Evolutionary conservation across 1,140 invertebrate species (phyloP).

Genomic region (Achroia grisella): DNA sequence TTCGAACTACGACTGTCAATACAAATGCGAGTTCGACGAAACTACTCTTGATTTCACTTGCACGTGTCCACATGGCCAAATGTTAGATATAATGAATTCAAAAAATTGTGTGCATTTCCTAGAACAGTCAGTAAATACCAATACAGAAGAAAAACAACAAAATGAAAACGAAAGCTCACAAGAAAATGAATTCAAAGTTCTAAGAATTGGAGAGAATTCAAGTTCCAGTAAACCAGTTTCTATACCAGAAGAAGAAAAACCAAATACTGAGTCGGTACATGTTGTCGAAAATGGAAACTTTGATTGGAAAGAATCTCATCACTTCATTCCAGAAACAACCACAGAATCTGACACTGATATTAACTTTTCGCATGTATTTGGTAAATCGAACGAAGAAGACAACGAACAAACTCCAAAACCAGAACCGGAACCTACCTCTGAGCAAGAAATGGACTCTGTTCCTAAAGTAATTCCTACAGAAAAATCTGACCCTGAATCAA

Average conservation of each 20-base stretch:
- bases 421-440: slow-evolving; percentile 25
- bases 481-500: slow-evolving; percentile 6
- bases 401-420: slow-evolving; percentile 21
- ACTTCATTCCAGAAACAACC: slow-evolving; percentile 38
- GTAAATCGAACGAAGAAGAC: slow-evolving; percentile 22
- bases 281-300: slow-evolving; percentile 31
- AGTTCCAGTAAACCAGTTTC: slow-evolving; percentile 18
- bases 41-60: slow-evolving; percentile 77
- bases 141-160: too few relatives aligned
- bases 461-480: slow-evolving; percentile 19
- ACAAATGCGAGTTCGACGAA: slow-evolving; percentile 84
- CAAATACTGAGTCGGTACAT: slow-evolving; percentile 42
- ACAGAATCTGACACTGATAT: slow-evolving; percentile 45
- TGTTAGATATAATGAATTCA: slow-evolving; percentile 50
- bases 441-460: slow-evolving; percentile 17
- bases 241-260: slow-evolving; percentile 34
- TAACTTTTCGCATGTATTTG: slow-evolving; percentile 49
- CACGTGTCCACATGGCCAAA: slow-evolving; percentile 77
- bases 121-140: background rate
- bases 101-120: slow-evolving; percentile 44
- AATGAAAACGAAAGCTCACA: slow-evolving; percentile 9
- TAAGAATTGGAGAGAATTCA: slow-evolving; percentile 27
- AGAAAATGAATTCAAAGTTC: slow-evolving; percentile 25
- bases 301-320: slow-evolving; percentile 43
- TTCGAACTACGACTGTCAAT: slow-evolving; percentile 83